Evolutionary conservation across 2,797 vertebrate species (phyloP).

Genomic region (Hozukius guyotensis): DNA sequence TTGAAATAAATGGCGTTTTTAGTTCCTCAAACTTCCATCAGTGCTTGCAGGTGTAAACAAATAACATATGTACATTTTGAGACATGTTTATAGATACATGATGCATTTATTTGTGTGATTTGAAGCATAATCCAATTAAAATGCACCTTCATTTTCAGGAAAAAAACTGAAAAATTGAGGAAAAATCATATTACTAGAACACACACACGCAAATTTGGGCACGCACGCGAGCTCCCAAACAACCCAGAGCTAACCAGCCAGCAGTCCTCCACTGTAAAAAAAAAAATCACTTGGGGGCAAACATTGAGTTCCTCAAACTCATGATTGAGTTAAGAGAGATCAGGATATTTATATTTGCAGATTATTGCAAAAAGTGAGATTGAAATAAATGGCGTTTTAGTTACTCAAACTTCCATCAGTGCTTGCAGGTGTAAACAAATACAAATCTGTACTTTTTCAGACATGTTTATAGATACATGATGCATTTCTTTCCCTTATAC

Average conservation of each 20-base stretch:
- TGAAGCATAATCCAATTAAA: neutral
- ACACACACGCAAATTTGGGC: neutral
- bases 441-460: no score
- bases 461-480: no score
- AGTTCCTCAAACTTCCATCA: neutral
- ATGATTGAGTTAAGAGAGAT: no score
- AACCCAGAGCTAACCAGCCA: constrained; percentile 19
- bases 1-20: neutral
- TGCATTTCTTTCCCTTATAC: neutral
- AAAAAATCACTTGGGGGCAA: no score
- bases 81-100: no score
- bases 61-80: no score
- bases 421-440: no score
- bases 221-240: neutral
- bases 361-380: no score
- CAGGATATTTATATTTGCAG: no score
- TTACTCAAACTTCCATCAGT: no score
- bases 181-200: neutral
- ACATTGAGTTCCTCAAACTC: no score
- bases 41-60: neutral
- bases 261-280: constrained; percentile 44
- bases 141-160: neutral
- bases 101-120: neutral
- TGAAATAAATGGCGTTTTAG: no score
- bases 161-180: neutral